phyloP scores from a whole-genome alignment of 2,797 vertebrate genomes.

The Rhinatrema bivittatum region DNA sequence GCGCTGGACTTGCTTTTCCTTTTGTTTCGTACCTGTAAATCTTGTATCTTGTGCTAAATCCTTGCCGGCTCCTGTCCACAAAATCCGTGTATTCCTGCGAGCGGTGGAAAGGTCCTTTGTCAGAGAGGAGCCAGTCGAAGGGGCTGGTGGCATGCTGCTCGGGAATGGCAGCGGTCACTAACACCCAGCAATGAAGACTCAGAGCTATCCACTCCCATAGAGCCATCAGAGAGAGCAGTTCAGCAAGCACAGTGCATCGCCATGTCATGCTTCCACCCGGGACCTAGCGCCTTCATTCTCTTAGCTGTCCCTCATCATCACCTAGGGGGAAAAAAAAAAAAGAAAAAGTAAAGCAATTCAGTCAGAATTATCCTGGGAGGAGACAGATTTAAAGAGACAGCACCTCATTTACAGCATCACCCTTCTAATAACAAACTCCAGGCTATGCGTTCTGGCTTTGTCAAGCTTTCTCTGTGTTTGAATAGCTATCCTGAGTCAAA shows the following conservation, averaged over 20 bases:
- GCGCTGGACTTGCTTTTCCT: too few species aligned
- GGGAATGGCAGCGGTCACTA: slow-evolving; percentile 69
- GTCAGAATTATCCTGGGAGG: slow-evolving; percentile 35
- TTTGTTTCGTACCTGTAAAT: slow-evolving; percentile 85
- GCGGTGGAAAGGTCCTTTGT: slow-evolving; percentile 96
- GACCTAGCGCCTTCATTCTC: slow-evolving; percentile 80
- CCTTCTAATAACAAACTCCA: background rate
- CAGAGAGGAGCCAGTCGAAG: slow-evolving; percentile 95
- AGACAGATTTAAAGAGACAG: slow-evolving; percentile 33
- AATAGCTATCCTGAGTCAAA: too few species aligned
- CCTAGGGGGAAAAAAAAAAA: too few species aligned
- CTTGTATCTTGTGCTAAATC: slow-evolving; percentile 97
- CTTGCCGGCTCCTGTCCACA: slow-evolving; percentile 91
- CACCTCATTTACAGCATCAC: background rate
- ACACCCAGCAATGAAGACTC: slow-evolving; percentile 84
- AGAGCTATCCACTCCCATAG: slow-evolving; percentile 91
- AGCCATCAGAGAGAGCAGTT: slow-evolving; percentile 94
- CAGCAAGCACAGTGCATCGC: slow-evolving; percentile 73
- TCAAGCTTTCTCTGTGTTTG: background rate
- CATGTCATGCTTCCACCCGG: slow-evolving; percentile 82
- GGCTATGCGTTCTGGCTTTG: background rate
- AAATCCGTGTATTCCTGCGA: slow-evolving; percentile 95
- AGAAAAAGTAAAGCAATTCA: slow-evolving; percentile 53
- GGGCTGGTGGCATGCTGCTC: slow-evolving; percentile 86
- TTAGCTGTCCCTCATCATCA: slow-evolving; percentile 72